Evolutionary conservation across 2,113 vertebrate species (phyloP), one percentile per base, ranked within the genome.

Genomic region (Pseudolaguvia tuberculata): DNA sequence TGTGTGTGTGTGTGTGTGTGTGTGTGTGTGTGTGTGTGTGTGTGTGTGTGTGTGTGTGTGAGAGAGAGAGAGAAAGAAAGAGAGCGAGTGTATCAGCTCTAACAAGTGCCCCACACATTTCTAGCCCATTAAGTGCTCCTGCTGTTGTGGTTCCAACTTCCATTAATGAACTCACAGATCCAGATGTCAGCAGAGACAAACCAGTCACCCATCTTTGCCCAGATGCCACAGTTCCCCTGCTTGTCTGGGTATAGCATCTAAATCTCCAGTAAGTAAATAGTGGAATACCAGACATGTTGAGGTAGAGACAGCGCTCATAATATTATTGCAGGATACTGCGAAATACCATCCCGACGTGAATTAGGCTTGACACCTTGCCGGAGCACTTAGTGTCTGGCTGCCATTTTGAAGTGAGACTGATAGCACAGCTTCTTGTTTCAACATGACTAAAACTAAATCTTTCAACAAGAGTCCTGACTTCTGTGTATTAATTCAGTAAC

Each of bases 301-400:
- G 56, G 74, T 23, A 75, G 31, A 75, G 25, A 78, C 67, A 63
- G 72, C 5, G 2, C 65, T 70, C 63, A 62, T 31, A 74, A 74
- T 74, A 61, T 70, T 74, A 78, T 81, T 74, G 73, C n/a, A 29
- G 70, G 45, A 63, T 78, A 71, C 67, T 81, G 71, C 35, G 73
- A 81, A 66, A 71, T 73, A 47, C 68, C 67, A 63, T 61, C 51
- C 47, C 59, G 47, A 59, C 73, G 79, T 74, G 58, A 80, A 73
- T 77, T 42, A 70, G 65, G 63, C 42, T 39, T 75, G 58, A 57
- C 63, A 70, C 59, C 23, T 74, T 59, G 27, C 21, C 18, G 21
- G 45, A 76, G 52, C 73, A 72, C 73, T 76, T 79, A 73, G 70
- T 51, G 48, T 77, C 52, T 68, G 62, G 51, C 74, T 77, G 70